Conservation (phyloP, 1,140 invertebrate genomes). For the Brachionus asplanchnoidis region DNA sequence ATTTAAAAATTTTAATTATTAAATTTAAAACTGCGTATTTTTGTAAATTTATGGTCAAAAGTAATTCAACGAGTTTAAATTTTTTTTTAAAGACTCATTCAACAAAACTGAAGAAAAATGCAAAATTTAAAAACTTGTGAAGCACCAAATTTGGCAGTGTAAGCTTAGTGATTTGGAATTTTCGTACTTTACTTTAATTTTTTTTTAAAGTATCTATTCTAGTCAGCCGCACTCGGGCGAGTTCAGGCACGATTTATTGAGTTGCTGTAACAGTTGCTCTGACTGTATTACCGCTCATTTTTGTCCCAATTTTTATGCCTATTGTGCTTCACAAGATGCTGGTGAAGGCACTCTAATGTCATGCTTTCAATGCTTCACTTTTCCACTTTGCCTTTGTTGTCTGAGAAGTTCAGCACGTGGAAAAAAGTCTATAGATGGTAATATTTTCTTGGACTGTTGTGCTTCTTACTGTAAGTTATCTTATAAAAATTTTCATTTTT, state of each 20-base stretch:
- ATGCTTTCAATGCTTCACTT: background rate
- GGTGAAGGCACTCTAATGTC: slow-evolving; percentile 9
- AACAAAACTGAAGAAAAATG: background rate
- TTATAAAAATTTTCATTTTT: background rate
- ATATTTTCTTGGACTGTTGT: background rate
- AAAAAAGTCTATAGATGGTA: slow-evolving; percentile 7
- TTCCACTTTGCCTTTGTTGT: slow-evolving; percentile 20
- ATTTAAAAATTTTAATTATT: too few species aligned
- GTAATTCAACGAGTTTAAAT: background rate
- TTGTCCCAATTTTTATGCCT: slow-evolving; percentile 11
- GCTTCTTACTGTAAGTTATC: background rate
- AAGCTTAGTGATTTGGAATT: background rate
- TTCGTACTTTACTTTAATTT: background rate
- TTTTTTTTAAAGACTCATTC: background rate
- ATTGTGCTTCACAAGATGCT: slow-evolving; percentile 32
- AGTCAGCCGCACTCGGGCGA: background rate
- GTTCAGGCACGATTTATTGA: background rate
- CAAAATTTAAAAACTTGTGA: background rate
- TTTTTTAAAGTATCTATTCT: background rate
- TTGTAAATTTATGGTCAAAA: background rate
- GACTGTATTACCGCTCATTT: background rate
- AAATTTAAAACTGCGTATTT: background rate
- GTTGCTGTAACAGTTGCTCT: slow-evolving; percentile 12
- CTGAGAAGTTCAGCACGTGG: background rate
- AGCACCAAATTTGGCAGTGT: background rate